Conservation (phyloP, 1,140 invertebrate genomes). For the Leptinotarsa texana region DNA sequence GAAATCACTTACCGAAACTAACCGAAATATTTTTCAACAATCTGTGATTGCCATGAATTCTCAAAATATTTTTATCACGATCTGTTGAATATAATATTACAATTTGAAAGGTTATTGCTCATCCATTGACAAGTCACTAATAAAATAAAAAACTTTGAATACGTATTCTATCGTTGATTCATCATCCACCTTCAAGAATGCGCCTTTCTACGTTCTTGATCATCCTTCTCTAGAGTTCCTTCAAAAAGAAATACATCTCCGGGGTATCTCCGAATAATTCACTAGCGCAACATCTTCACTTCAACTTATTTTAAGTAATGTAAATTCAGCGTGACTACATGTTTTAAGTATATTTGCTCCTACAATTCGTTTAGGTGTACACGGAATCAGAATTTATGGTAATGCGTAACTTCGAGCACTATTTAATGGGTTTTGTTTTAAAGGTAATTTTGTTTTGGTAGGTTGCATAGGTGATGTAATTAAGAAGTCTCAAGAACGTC, state of each 20-base stretch:
- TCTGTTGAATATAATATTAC: too few relatives aligned
- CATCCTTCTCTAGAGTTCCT: too few relatives aligned
- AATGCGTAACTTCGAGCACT: constrained; percentile 13
- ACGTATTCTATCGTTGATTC: too few relatives aligned
- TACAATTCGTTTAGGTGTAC: constrained; percentile 20
- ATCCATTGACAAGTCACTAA: too few relatives aligned
- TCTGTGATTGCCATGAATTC: too few relatives aligned
- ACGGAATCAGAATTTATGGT: constrained; percentile 18
- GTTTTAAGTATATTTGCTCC: constrained; percentile 20
- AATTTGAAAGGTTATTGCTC: too few relatives aligned
- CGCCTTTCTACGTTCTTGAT: background rate
- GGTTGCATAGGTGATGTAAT: constrained; percentile 8
- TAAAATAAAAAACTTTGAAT: background rate
- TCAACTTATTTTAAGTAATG: constrained; percentile 19
- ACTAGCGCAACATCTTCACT: constrained; percentile 14
- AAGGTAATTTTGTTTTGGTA: constrained; percentile 5
- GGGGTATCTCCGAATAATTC: constrained; percentile 8
- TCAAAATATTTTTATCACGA: too few relatives aligned
- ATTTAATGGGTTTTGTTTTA: constrained; percentile 8
- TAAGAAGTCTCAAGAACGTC: constrained; percentile 5
- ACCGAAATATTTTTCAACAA: too few relatives aligned
- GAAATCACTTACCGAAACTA: too few relatives aligned
- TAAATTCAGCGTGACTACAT: constrained; percentile 21
- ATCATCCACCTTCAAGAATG: background rate
- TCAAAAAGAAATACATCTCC: background rate